A percentile compares a stretch with the other conserved stretches of the same genome.
Conservation (phyloP, 53 echinoderm and acorn worm genomes). For the Arbacia lixula region DNA sequence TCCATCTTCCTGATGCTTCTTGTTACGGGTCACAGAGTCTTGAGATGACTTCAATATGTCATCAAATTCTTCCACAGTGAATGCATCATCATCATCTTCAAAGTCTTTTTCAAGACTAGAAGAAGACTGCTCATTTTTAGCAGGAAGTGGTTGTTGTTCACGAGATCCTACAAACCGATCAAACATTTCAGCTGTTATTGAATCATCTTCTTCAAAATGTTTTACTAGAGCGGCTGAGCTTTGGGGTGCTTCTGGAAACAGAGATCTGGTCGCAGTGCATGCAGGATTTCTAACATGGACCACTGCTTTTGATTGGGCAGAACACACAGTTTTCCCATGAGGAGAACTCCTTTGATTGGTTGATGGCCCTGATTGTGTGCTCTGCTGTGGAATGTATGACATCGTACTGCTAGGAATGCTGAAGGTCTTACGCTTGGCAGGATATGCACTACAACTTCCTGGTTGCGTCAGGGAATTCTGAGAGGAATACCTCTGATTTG, state of each 20-base stretch:
- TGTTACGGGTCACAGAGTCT: slow-evolving; percentile 51
- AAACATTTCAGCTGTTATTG: slow-evolving; percentile 34
- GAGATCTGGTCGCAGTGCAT: background rate
- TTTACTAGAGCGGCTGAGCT: background rate
- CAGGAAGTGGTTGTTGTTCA: too few relatives aligned
- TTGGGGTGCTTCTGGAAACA: slow-evolving; percentile 13
- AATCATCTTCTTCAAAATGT: slow-evolving; percentile 32
- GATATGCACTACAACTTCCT: too few relatives aligned
- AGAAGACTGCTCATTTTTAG: slow-evolving; percentile 3
- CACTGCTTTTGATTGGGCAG: background rate
- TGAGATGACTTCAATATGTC: slow-evolving; percentile 18
- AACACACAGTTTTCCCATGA: too few relatives aligned
- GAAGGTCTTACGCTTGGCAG: too few relatives aligned
- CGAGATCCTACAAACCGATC: background rate
- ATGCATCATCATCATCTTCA: slow-evolving; percentile 29
- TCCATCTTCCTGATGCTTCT: background rate
- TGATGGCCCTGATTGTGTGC: background rate
- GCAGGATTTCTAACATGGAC: background rate
- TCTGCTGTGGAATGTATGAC: too few relatives aligned
- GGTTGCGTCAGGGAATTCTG: too few relatives aligned
- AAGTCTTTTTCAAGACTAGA: slow-evolving; percentile 18
- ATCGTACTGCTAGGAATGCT: too few relatives aligned
- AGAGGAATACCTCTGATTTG: too few relatives aligned
- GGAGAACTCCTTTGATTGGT: background rate
- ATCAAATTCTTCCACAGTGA: slow-evolving; percentile 36